Evolutionary conservation across 35 echinoderm and acorn worm genomes (phyloP).

Genomic region (Ophiothrix spiculata): DNA sequence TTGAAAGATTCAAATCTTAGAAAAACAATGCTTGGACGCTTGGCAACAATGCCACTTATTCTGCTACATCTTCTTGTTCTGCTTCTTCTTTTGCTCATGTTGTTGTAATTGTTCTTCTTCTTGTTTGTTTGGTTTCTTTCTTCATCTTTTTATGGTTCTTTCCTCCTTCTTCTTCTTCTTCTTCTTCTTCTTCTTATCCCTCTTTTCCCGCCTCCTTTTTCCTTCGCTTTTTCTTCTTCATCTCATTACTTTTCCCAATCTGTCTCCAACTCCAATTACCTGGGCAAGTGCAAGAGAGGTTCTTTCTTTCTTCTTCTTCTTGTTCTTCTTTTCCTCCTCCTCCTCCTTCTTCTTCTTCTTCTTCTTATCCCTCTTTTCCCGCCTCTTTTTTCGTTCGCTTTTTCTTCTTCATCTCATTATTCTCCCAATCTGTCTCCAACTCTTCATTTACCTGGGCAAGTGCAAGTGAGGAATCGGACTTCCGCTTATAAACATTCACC

Average conservation of each 20-base stretch:
- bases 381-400: neutral
- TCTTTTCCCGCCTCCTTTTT: neutral
- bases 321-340: neutral
- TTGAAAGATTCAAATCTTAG: no score
- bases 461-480: neutral
- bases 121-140: neutral
- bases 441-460: neutral
- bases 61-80: neutral
- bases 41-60: neutral
- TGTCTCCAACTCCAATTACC: neutral
- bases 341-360: neutral
- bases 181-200: neutral
- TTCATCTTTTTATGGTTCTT: neutral
- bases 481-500: neutral
- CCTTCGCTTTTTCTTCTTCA: neutral
- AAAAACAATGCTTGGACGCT: no score
- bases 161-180: neutral
- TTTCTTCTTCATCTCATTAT: neutral
- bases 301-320: neutral
- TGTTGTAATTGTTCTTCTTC: neutral
- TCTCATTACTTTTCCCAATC: neutral
- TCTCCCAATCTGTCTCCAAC: no score
- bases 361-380: neutral
- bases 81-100: neutral
- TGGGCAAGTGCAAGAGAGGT: neutral